A percentile compares a stretch with the other conserved stretches of the same genome.
These are phyloP conservation scores for Hanleya hanleyi DNA, from an alignment of 2,888 invertebrate species.

Conservation along the genomic window DNA sequence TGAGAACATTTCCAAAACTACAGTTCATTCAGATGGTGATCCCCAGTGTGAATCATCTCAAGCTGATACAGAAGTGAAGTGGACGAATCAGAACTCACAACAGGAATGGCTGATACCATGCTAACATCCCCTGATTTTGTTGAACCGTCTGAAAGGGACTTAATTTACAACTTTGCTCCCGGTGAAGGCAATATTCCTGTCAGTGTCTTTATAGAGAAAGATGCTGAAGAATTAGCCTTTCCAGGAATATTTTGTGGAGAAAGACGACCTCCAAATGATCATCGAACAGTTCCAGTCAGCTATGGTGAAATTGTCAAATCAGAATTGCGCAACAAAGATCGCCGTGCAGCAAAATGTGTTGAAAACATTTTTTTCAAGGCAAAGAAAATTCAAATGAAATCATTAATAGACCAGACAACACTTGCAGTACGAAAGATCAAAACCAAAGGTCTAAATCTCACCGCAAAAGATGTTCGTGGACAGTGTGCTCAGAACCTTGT, in stretches of 20 bases:
- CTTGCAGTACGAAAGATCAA: slow-evolving; percentile 35
- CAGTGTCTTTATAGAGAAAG: slow-evolving; percentile 34
- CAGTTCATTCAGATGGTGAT: no score
- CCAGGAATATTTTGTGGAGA: slow-evolving; percentile 26
- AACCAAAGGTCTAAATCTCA: slow-evolving; percentile 19
- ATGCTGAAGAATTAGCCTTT: slow-evolving; percentile 32
- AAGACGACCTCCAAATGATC: not conserved
- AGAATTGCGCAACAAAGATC: slow-evolving; percentile 23
- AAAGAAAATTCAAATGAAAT: slow-evolving; percentile 30
- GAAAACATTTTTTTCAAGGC: slow-evolving; percentile 31
- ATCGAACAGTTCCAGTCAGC: not conserved
- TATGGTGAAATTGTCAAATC: slow-evolving; percentile 24
- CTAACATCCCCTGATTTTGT: slow-evolving; percentile 32
- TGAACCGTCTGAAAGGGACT: slow-evolving; percentile 30
- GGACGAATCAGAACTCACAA: slow-evolving; percentile 27
- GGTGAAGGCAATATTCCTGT: slow-evolving; percentile 36
- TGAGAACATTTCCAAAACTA: not conserved
- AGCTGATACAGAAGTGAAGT: slow-evolving; percentile 27
- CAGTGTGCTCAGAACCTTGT: slow-evolving; percentile 6
- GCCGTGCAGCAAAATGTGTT: slow-evolving; percentile 11
- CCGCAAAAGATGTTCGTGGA: slow-evolving; percentile 27
- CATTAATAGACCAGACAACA: slow-evolving; percentile 27
- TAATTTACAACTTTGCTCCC: slow-evolving; percentile 37
- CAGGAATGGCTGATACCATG: slow-evolving; percentile 30
- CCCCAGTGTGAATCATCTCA: not conserved